Evolutionary conservation across 2,888 invertebrate genomes (phyloP).

Genomic region (Drosophila robusta): DNA sequence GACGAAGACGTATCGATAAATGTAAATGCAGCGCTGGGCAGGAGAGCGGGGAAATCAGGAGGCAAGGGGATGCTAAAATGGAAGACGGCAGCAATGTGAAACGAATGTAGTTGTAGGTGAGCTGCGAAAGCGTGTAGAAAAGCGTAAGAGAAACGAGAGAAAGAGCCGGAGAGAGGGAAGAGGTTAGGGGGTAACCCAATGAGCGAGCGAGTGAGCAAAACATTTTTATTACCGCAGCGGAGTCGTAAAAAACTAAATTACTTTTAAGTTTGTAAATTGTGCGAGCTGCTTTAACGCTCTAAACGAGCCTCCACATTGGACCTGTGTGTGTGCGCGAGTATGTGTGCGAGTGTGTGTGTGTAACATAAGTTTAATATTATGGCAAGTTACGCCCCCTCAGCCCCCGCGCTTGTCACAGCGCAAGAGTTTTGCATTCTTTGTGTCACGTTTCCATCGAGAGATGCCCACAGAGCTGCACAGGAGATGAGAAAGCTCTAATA

Average conservation of each 20-base stretch:
- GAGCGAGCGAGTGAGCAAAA: slow-evolving; percentile 50
- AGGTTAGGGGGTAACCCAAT: slow-evolving; percentile 17
- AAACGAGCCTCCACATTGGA: slow-evolving; percentile 44
- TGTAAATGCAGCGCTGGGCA: slow-evolving; percentile 63
- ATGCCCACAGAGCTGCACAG: slow-evolving; percentile 39
- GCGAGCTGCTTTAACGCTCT: slow-evolving; percentile 66
- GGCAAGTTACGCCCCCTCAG: slow-evolving; percentile 19
- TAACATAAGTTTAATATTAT: slow-evolving; percentile 68
- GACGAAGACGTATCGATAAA: slow-evolving; percentile 71
- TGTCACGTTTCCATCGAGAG: slow-evolving; percentile 71
- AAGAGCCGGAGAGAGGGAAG: neutral
- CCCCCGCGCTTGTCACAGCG: slow-evolving; percentile 11
- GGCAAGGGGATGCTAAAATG: neutral
- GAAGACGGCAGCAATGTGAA: slow-evolving; percentile 24
- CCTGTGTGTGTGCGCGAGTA: slow-evolving; percentile 18
- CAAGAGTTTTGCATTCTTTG: slow-evolving; percentile 78
- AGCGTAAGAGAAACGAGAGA: slow-evolving; percentile 16
- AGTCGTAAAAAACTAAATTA: slow-evolving; percentile 83
- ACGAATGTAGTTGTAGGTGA: slow-evolving; percentile 52
- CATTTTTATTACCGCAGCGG: slow-evolving; percentile 79
- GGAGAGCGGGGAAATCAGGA: neutral
- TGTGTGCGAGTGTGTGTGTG: slow-evolving; percentile 21
- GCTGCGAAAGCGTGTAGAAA: slow-evolving; percentile 41
- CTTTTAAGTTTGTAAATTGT: slow-evolving; percentile 82
- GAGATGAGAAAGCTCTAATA: slow-evolving; percentile 40